Conservation (phyloP, 2,113 vertebrate species). For the Jaculus jaculus region DNA sequence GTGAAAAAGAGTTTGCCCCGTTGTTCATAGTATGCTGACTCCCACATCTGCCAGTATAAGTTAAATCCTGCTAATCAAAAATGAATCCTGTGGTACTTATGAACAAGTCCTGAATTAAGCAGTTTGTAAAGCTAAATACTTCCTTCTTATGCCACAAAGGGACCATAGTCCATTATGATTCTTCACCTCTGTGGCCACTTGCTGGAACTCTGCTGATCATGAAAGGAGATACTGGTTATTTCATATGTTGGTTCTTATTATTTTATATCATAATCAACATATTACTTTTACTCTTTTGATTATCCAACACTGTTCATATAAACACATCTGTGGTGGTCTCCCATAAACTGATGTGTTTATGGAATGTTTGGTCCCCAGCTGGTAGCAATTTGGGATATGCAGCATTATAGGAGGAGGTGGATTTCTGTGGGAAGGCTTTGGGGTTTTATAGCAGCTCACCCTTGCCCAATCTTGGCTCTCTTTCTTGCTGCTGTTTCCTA, state of each 20-base stretch:
- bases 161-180: not conserved
- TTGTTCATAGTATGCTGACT: not conserved
- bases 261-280: not conserved
- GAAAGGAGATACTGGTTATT: not conserved
- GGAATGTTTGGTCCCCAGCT: too few relatives aligned
- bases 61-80: not conserved
- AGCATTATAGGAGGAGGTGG: too few relatives aligned
- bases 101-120: not conserved
- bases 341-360: too few relatives aligned
- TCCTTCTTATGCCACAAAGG: not conserved
- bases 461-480: too few relatives aligned
- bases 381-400: too few relatives aligned
- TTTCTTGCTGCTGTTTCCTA: too few relatives aligned
- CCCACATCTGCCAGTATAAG: not conserved
- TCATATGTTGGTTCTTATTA: accelerated
- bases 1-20: not conserved
- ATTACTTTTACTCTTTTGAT: not conserved
- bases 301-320: not conserved
- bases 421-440: too few relatives aligned
- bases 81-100: not conserved
- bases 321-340: not conserved
- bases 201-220: not conserved
- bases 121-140: not conserved
- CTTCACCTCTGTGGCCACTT: not conserved
- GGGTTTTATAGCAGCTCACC: too few relatives aligned